These are phyloP conservation scores for Anagrus nilaparvatae DNA, from an alignment of 1,140 invertebrate genomes.

Conservation along the genomic window DNA sequence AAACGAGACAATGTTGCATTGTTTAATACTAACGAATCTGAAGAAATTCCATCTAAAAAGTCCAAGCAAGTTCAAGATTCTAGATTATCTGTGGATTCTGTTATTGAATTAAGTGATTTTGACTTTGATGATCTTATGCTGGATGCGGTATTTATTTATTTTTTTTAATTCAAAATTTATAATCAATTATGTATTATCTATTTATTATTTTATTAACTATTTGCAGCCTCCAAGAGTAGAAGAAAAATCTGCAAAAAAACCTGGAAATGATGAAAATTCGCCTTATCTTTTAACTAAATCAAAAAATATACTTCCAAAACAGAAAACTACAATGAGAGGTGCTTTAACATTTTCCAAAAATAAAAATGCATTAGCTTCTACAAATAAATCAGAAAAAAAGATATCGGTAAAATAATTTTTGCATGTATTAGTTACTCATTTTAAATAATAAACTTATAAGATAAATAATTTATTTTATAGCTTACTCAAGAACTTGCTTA, in stretches of 20 bases:
- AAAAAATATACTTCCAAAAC: slow-evolving; percentile 12
- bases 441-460: background rate
- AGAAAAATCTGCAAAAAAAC: no score
- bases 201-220: background rate
- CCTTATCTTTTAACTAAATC: slow-evolving; percentile 20
- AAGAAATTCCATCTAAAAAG: slow-evolving; percentile 1
- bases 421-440: background rate
- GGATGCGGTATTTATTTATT: slow-evolving; percentile 3
- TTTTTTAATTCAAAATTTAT: background rate
- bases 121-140: slow-evolving; percentile 5
- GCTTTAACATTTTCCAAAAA: background rate
- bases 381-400: slow-evolving; percentile 1
- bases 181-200: background rate
- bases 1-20: slow-evolving; percentile 11
- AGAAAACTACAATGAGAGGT: background rate
- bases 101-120: background rate
- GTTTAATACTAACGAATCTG: background rate
- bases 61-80: background rate
- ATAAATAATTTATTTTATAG: background rate
- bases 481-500: slow-evolving; percentile 13
- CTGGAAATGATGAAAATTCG: slow-evolving; percentile 13
- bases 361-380: background rate
- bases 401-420: slow-evolving; percentile 1
- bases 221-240: background rate
- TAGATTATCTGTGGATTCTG: background rate